Evolutionary conservation across 2,888 invertebrate genomes (phyloP).

Genomic region (Drosophila peninsularis): DNA sequence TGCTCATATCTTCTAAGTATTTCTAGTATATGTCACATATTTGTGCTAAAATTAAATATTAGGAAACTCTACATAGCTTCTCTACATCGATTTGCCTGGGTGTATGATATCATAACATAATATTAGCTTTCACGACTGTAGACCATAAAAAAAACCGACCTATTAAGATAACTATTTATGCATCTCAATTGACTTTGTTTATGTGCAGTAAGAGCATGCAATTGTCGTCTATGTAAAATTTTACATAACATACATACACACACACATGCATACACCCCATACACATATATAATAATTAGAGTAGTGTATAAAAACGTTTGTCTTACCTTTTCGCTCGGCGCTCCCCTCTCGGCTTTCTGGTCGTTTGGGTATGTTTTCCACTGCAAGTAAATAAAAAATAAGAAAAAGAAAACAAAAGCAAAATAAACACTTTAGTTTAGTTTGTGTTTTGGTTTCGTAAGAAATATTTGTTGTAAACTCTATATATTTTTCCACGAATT

Average conservation of each 20-base stretch:
- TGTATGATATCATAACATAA: conserved; percentile 5
- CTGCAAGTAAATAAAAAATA: conserved; percentile 70
- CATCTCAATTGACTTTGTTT: not conserved
- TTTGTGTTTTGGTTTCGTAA: conserved; percentile 51
- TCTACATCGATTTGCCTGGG: not conserved
- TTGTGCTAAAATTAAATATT: conserved; percentile 4
- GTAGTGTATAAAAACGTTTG: conserved; percentile 39
- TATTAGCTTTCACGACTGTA: not conserved
- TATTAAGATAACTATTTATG: not conserved
- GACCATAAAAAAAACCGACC: not conserved
- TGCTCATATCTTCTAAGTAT: not conserved
- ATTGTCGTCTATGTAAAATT: conserved; percentile 23
- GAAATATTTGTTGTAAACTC: conserved; percentile 31
- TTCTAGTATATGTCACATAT: not conserved
- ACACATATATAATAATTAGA: conserved; percentile 17
- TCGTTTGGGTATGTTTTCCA: conserved; percentile 83
- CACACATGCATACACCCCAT: conserved; percentile 1
- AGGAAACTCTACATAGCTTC: conserved; percentile 1
- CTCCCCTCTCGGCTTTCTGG: conserved; percentile 84
- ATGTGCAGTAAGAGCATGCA: conserved; percentile 28
- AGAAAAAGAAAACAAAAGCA: conserved; percentile 23
- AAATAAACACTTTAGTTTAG: conserved; percentile 38
- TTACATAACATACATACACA: conserved; percentile 42
- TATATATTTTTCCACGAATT: conserved; percentile 22
- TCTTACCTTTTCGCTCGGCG: conserved; percentile 84